Percentiles rank a stretch among this genome's conserved stretches.
These are phyloP conservation scores for Anticlea derivata DNA, from an alignment of 2,888 invertebrate species.

Conservation along the genomic window DNA sequence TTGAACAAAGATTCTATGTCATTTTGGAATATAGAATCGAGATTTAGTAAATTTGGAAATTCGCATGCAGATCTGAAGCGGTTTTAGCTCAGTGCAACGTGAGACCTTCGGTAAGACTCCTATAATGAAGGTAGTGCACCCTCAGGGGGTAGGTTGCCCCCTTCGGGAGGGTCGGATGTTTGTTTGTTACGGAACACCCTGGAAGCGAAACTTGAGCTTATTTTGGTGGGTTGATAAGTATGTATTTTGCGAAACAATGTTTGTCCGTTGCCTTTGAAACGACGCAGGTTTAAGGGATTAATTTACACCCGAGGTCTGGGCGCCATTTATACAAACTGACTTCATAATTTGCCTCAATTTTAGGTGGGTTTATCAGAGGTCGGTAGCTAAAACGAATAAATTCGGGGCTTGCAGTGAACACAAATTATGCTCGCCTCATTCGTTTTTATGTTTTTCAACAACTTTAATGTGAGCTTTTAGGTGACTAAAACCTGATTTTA, in stretches of 20 bases:
- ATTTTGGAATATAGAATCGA: conserved; percentile 62
- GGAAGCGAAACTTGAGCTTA: conserved; percentile 54
- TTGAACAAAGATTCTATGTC: conserved; percentile 55
- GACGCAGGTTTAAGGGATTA: conserved; percentile 38
- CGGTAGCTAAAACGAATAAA: conserved; percentile 22
- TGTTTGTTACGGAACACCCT: conserved; percentile 53
- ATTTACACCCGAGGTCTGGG: conserved; percentile 32
- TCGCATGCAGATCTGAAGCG: conserved; percentile 68
- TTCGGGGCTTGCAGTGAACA: conserved; percentile 6
- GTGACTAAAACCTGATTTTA: conserved; percentile 33
- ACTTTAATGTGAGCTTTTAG: conserved; percentile 33
- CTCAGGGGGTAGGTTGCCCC: conserved; percentile 42
- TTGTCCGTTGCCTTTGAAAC: conserved; percentile 34
- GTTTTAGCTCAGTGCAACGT: conserved; percentile 54
- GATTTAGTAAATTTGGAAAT: conserved; percentile 70
- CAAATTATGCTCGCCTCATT: conserved; percentile 23
- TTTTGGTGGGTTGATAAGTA: conserved; percentile 54
- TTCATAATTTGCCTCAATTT: conserved; percentile 21
- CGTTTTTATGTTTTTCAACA: conserved; percentile 25
- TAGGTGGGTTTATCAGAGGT: conserved; percentile 13
- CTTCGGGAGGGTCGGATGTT: conserved; percentile 41
- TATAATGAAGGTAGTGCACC: conserved; percentile 53
- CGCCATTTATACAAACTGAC: conserved; percentile 28
- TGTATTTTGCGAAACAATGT: conserved; percentile 40
- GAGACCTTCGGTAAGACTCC: conserved; percentile 46